Conservation (phyloP, 2,888 invertebrate genomes). For the Crioceris asparagi region DNA sequence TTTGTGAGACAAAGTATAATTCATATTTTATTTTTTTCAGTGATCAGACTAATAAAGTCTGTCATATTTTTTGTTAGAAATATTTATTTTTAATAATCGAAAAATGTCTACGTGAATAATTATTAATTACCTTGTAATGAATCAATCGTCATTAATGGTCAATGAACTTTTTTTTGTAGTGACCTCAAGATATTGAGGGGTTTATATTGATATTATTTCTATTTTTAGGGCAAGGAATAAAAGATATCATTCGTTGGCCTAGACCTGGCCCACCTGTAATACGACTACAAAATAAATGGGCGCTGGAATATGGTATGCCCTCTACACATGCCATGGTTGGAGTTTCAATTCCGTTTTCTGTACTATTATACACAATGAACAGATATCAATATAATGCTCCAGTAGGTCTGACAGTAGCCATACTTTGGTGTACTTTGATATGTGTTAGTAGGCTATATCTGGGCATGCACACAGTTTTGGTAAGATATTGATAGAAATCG, state of each 20-base stretch:
- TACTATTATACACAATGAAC: conserved; percentile 67
- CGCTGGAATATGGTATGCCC: conserved; percentile 89
- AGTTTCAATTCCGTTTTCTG: conserved; percentile 76
- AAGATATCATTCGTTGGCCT: conserved; percentile 80
- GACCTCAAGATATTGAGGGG: too few species aligned
- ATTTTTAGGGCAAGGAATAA: conserved; percentile 67
- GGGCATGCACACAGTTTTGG: conserved; percentile 87
- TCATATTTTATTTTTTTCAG: too few species aligned
- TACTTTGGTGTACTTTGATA: conserved; percentile 63
- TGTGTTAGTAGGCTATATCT: conserved; percentile 80
- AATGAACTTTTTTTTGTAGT: too few species aligned
- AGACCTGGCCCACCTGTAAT: conserved; percentile 77
- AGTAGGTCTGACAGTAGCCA: conserved; percentile 48
- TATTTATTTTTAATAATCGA: too few species aligned
- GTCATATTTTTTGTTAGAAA: too few species aligned
- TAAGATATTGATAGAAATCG: conserved; percentile 37
- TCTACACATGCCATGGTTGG: conserved; percentile 92
- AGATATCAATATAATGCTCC: conserved; percentile 62
- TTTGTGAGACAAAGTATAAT: too few species aligned
- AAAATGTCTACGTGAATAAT: too few species aligned
- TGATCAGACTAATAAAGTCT: too few species aligned
- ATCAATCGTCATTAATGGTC: too few species aligned
- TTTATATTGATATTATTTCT: too few species aligned
- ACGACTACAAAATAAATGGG: conserved; percentile 78
- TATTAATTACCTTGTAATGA: too few species aligned